Base-by-base conservation (phyloP, 2,888 invertebrate species). In the Heteromurus nitidus region DNA sequence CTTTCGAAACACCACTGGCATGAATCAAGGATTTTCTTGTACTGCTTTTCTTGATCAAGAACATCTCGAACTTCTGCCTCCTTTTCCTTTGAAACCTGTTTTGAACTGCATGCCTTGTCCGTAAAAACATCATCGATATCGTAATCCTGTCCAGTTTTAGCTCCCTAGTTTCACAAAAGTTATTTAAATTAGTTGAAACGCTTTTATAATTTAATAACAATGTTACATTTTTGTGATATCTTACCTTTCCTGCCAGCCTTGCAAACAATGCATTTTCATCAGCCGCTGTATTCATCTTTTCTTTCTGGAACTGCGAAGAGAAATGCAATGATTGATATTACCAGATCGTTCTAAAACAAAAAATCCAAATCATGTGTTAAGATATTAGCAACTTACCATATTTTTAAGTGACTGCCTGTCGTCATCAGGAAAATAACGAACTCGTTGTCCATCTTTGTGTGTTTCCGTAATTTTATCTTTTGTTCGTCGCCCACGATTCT, bases 371-470 rank as follows among this genome's bases (percentile, higher is more conserved):
- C 20, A 65, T 47, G 47, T 31, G 58, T 20, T 28, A 50, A 9
- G 53, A 44, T n/a, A n/a, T n/a, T n/a, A n/a, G n/a, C n/a, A 26
- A 87, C 87, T 85, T 87, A 90, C 90, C 94, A 98, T 94, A 89
- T 95, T 92, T 88, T 95, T 92, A 44, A 98, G 92, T 72, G 94
- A 93, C 89, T 94, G 94, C 88, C 94, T 94, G 89, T 96, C 96
- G 91, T 97, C 97, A 90, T 97, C 95, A 2, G 94, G 93, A 90
- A 95, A 97, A 90, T 96, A 96, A 77, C 94, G 92, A 3, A 93
- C 91, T 85, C 96, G 91, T 88, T 95, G 92, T 9, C 94, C 93
- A 82, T 92, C 92, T 70, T 90, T 89, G 88, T 97, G 95, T 2
- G 96, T 96, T 86, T 93, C 93, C 36, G 89, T 88, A 65, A 87